Evolutionary conservation across 2,888 invertebrate genomes (phyloP).

Genomic region (Myopa tessellatipennis): DNA sequence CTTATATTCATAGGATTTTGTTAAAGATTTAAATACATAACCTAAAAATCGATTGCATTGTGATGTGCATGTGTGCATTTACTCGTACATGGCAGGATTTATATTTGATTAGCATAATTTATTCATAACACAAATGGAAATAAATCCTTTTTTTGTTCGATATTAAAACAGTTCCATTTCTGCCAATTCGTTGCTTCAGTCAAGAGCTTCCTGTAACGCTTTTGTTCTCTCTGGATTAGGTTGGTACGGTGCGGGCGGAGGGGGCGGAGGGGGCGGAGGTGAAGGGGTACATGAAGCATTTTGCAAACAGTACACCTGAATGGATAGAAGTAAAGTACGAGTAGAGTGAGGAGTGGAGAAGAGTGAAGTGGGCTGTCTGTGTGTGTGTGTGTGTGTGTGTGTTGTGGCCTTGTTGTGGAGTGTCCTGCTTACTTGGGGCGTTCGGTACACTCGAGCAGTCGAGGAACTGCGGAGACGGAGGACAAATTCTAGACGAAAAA

Average conservation of each 20-base stretch:
- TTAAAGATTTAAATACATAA: no score
- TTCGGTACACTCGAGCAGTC: background rate
- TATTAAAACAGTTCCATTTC: background rate
- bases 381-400: slow-evolving; percentile 1
- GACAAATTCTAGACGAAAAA: background rate
- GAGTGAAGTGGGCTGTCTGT: background rate
- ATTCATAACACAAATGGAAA: slow-evolving; percentile 13
- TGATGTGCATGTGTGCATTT: no score
- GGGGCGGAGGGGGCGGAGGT: background rate
- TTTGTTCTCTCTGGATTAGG: background rate
- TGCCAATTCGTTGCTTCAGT: background rate
- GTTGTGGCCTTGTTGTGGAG: slow-evolving; percentile 18
- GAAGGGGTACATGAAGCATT: background rate
- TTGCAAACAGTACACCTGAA: background rate
- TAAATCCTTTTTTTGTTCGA: slow-evolving; percentile 7
- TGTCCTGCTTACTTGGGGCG: background rate
- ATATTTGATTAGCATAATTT: slow-evolving; percentile 29
- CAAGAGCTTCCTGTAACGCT: background rate
- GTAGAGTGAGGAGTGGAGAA: no score
- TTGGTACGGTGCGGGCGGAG: no score
- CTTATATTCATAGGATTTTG: background rate
- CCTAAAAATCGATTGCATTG: no score
- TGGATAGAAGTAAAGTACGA: background rate
- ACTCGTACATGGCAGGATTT: background rate
- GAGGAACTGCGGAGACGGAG: background rate